phyloP scores from a whole-genome alignment of 2,797 vertebrate genomes.

The Petrocephalus sullivani region DNA sequence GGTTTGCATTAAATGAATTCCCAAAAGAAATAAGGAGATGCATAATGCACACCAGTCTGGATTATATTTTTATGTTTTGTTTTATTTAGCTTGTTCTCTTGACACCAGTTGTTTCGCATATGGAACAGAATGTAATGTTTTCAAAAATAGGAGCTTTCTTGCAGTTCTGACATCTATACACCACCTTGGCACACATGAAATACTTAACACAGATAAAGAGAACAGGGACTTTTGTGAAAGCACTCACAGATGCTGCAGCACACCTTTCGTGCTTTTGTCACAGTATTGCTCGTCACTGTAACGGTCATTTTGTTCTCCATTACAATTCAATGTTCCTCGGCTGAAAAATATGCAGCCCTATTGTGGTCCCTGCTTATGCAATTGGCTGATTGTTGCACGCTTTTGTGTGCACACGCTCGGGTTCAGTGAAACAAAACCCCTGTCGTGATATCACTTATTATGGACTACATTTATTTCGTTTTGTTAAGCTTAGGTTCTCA shows the following conservation, averaged over 20 bases:
- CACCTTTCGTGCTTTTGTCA: neutral
- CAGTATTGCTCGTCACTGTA: too few relatives aligned
- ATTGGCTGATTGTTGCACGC: too few relatives aligned
- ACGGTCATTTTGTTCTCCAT: too few relatives aligned
- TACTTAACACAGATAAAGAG: neutral
- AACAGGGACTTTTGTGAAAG: neutral
- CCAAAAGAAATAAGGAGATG: neutral
- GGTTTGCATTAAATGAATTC: neutral
- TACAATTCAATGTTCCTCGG: too few relatives aligned
- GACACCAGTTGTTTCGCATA: neutral
- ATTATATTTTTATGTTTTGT: neutral
- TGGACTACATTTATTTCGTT: neutral
- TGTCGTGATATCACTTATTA: neutral
- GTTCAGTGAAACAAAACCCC: too few relatives aligned
- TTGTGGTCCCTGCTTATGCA: too few relatives aligned
- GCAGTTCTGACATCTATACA: neutral
- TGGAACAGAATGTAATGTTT: neutral
- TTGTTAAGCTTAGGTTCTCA: neutral
- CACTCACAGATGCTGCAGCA: neutral
- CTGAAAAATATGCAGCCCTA: too few relatives aligned
- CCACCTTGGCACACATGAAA: neutral
- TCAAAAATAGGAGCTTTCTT: neutral
- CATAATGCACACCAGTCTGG: neutral
- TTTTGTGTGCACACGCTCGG: too few relatives aligned
- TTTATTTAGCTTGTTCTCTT: neutral